Evolutionary conservation across 2,113 vertebrate genomes (phyloP).

Genomic region (Scartelaos histophorus): DNA sequence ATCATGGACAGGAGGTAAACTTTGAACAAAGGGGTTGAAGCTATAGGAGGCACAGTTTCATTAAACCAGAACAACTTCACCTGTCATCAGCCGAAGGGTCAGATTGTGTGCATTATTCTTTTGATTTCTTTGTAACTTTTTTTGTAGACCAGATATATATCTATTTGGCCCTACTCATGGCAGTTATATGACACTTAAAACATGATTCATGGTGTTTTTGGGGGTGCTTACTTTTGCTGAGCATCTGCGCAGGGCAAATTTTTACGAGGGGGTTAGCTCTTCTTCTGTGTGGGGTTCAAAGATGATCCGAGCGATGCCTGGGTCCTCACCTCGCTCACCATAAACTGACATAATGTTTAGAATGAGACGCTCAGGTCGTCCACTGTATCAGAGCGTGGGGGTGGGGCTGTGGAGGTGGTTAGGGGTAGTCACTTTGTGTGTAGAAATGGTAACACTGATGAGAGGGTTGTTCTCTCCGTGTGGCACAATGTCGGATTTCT

Average conservation of each 20-base stretch:
- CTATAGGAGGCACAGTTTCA: constrained; percentile 7
- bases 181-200: constrained; percentile 46
- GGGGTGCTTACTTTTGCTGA: constrained; percentile 44
- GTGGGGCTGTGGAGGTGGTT: constrained; percentile 29
- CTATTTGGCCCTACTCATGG: constrained; percentile 43
- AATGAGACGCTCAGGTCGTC: constrained; percentile 1
- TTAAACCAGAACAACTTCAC: constrained; percentile 30
- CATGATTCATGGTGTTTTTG: constrained; percentile 50
- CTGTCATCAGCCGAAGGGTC: constrained; percentile 70
- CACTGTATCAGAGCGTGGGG: constrained; percentile 11
- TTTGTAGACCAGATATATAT: constrained; percentile 75
- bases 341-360: constrained; percentile 18
- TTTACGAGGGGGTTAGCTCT: constrained; percentile 5
- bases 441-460: constrained; percentile 32
- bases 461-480: constrained; percentile 25
- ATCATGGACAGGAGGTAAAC: constrained; percentile 82
- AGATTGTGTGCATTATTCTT: constrained; percentile 68
- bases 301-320: constrained; percentile 27
- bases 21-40: constrained; percentile 50
- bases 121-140: constrained; percentile 22
- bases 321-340: constrained; percentile 26
- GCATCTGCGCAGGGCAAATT: constrained; percentile 32
- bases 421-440: constrained; percentile 37
- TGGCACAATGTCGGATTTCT: constrained; percentile 35
- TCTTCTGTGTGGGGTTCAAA: constrained; percentile 26